Evolutionary conservation across 2,797 vertebrate genomes (phyloP).

Genomic region (Kryptopterus vitreolus): DNA sequence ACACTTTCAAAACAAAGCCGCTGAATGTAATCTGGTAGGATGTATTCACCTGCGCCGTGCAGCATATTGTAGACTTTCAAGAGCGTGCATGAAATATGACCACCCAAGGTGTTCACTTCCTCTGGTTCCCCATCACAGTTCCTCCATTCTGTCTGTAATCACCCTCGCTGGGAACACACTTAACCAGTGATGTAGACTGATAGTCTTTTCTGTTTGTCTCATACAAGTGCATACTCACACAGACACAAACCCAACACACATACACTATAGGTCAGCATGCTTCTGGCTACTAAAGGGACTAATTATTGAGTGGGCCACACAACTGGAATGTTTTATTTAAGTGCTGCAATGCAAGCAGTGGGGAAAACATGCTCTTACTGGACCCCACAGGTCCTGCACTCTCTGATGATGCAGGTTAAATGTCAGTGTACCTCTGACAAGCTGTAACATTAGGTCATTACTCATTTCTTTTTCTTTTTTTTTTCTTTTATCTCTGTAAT

Average conservation of each 20-base stretch:
- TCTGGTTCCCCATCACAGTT: conserved; percentile 10
- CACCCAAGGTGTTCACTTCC: conserved; percentile 20
- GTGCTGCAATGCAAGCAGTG: conserved; percentile 1
- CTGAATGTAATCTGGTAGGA: neutral
- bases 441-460: neutral
- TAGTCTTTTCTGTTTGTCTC: conserved; percentile 38
- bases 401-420: conserved; percentile 26
- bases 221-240: neutral
- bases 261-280: conserved; percentile 12
- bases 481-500: neutral
- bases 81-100: conserved; percentile 1
- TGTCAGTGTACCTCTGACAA: neutral
- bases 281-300: conserved; percentile 40
- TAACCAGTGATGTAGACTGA: conserved; percentile 12
- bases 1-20: neutral
- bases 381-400: conserved; percentile 7
- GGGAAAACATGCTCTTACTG: conserved; percentile 17
- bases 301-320: conserved; percentile 43
- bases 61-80: neutral
- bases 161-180: conserved; percentile 22
- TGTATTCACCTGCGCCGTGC: conserved; percentile 10
- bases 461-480: too few relatives aligned
- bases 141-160: conserved; percentile 19
- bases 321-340: conserved; percentile 46
- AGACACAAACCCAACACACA: conserved; percentile 14